Conservation (phyloP, 2,797 vertebrate species). For the Hippopotamyrus pictus region DNA sequence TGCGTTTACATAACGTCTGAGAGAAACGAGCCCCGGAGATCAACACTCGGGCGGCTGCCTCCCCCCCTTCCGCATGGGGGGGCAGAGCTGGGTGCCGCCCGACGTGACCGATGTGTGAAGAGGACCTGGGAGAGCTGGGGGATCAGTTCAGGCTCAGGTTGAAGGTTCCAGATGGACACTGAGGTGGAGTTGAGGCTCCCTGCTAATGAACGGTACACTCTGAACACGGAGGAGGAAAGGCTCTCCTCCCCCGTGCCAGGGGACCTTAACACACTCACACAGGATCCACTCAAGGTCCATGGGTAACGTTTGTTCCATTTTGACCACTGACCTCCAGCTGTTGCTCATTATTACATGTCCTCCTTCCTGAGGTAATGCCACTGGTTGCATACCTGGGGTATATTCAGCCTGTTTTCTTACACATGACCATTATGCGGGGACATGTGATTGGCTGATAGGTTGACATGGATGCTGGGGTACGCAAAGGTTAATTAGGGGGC, state of each 20-base stretch:
- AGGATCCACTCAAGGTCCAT: neutral
- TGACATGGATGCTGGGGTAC: neutral
- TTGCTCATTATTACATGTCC: neutral
- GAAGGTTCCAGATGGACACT: neutral
- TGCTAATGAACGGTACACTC: neutral
- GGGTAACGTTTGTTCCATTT: neutral
- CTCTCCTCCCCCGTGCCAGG: neutral
- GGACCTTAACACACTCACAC: neutral
- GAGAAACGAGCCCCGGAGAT: neutral
- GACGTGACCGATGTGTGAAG: neutral
- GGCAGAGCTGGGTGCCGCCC: neutral
- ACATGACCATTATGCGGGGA: neutral
- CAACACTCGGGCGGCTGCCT: neutral
- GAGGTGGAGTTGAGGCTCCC: neutral
- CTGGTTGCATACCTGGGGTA: neutral
- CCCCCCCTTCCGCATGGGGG: neutral
- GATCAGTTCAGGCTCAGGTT: neutral
- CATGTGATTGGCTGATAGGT: neutral
- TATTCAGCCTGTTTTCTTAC: neutral
- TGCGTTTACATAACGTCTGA: neutral
- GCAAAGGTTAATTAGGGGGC: neutral
- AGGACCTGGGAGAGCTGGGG: neutral
- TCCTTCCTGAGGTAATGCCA: neutral
- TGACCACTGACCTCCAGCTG: neutral
- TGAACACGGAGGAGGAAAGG: neutral